Base-by-base conservation (phyloP, 92 coral and sea anemone species). In the Porites evermanni region DNA sequence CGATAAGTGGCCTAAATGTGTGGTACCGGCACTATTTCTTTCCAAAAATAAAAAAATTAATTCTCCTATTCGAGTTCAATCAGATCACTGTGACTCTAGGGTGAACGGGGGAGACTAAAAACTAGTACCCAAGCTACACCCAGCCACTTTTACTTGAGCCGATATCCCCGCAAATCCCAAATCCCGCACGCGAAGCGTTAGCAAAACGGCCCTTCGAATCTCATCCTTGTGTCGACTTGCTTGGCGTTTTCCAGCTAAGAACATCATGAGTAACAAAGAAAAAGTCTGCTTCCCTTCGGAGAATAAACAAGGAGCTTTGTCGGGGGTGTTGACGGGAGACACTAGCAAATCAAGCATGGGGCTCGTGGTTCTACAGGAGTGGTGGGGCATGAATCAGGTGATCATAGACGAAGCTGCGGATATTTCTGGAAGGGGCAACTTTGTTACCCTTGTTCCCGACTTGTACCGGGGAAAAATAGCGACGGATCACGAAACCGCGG, bases 381-480 rank as follows among this genome's bases (percentile, higher is more conserved):
- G 94, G 94, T 91, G 94, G 94, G 94, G 94, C 6, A 52, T 91
- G 84, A 91, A 71, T 76, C 77, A 91, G 17, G 54, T 86, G 38
- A 91, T 91, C 29, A 78, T 86, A 1, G 86, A 91, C 65, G 91
- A 91, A 32, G 94, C 91, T 1, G 71, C 78, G 12, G 91, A 87
- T n/a, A 91, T 91, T 53, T 81, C 94, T 14, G 88, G 77, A 44
- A 82, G 76, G 47, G 94, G 94, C 66, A 88, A 79, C 72, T 87
- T 91, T 23, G 88, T 91, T n/a, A 89, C 94, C 71, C 86, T 91
- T 8, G 94, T 91, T 24, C 94, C 94, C 17, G 94, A 91, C 68
- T 71, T 91, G 74, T 91, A 91, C 44, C 94, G 94, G 56, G 94
- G 94, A 38, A 87, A 91, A 76, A 17, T 91, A n/a, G 91, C 94